A percentile compares a stretch with the other conserved stretches of the same genome.
phyloP scores from a whole-genome alignment of 2,888 invertebrate species.

The Charanyca ferruginea region DNA sequence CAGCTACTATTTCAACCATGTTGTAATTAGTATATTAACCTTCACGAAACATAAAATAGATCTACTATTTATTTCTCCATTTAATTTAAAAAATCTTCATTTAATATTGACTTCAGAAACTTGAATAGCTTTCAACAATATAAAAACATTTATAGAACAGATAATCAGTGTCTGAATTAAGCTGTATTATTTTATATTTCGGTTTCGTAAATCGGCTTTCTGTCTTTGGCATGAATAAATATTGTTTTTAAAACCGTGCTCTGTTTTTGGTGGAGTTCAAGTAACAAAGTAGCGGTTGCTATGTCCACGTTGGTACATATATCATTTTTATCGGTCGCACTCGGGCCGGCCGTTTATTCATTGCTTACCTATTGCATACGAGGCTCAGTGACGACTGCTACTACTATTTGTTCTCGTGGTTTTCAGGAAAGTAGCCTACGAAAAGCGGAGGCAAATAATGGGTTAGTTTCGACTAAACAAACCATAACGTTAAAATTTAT shows the following conservation, averaged over 20 bases:
- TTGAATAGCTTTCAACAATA: neutral
- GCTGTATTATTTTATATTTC: conserved; percentile 14
- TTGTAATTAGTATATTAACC: no score
- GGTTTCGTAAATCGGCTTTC: conserved; percentile 30
- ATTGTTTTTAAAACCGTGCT: conserved; percentile 68
- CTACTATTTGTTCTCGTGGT: conserved; percentile 70
- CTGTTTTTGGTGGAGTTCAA: conserved; percentile 70
- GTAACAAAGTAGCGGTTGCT: conserved; percentile 82
- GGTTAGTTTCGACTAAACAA: no score
- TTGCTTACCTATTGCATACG: conserved; percentile 90
- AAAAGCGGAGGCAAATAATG: no score
- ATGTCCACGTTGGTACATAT: conserved; percentile 86
- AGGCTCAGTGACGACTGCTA: conserved; percentile 78
- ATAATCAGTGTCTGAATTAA: conserved; percentile 12
- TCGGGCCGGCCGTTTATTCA: conserved; percentile 88
- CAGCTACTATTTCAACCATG: no score
- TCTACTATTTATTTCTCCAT: no score
- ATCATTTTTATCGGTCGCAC: conserved; percentile 91
- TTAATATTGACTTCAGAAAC: neutral
- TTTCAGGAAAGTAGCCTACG: neutral
- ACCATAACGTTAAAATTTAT: no score
- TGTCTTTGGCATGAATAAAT: conserved; percentile 65
- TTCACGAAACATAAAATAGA: no score
- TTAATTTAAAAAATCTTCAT: no score
- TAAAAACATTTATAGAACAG: conserved; percentile 7